These are phyloP conservation scores for Lytechinus variegatus DNA, from an alignment of 35 echinoderm and acorn worm genomes.

Conservation along the genomic window DNA sequence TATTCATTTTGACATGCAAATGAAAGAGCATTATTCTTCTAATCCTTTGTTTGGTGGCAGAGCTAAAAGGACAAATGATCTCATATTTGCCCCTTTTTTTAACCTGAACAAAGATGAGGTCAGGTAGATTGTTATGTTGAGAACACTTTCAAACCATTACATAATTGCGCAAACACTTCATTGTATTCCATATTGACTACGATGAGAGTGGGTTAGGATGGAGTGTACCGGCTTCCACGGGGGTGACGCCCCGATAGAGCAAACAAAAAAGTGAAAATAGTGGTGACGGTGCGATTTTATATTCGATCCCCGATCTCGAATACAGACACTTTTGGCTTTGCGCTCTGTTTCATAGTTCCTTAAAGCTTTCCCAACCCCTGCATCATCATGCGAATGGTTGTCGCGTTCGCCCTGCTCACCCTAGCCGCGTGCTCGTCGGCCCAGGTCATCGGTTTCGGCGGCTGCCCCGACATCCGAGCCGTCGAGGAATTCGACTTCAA, in stretches of 20 bases:
- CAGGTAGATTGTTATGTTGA: neutral
- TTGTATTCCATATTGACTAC: neutral
- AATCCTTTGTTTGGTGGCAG: too few species aligned
- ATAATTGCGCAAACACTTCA: neutral
- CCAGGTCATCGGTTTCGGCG: conserved; percentile 36
- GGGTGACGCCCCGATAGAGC: neutral
- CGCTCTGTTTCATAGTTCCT: neutral
- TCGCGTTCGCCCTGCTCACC: neutral
- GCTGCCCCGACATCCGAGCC: conserved; percentile 6
- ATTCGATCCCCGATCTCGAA: neutral
- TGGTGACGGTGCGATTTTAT: neutral
- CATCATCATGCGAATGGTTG: neutral
- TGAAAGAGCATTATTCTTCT: too few species aligned
- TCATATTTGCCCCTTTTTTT: neutral
- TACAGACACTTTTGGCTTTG: neutral
- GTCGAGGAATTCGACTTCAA: neutral
- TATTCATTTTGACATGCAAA: too few species aligned
- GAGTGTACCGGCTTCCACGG: neutral
- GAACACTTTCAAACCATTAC: neutral
- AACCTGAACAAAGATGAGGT: neutral
- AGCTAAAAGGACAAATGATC: neutral
- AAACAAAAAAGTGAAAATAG: neutral
- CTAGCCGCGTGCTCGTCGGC: neutral
- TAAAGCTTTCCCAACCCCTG: neutral
- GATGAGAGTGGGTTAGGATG: neutral